Percentiles rank a stretch among this genome's conserved stretches.
Evolutionary conservation across 2,113 vertebrate species (phyloP).

Genomic region (Malurus alboscapulatus): DNA sequence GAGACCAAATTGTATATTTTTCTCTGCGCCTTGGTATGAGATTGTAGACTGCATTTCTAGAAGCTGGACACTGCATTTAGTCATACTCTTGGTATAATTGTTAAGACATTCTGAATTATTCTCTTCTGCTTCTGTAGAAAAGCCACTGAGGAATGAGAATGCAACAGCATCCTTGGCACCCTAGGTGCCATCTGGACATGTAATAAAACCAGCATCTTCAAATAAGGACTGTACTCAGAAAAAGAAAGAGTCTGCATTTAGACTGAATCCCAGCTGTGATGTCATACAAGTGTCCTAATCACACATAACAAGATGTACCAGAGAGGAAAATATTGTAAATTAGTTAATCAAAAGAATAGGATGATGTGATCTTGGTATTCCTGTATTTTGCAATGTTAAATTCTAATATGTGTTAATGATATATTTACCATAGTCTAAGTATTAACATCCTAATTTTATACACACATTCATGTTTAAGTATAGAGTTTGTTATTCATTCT

Average conservation of each 20-base stretch:
- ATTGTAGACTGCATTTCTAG: not conserved
- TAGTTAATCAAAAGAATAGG: not conserved
- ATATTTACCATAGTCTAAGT: not conserved
- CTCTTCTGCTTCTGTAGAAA: not conserved
- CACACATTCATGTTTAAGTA: not conserved
- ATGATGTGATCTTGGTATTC: not conserved
- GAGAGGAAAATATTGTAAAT: not conserved
- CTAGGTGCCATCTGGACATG: not conserved
- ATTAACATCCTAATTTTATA: not conserved
- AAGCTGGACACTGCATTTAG: not conserved
- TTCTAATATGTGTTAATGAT: not conserved
- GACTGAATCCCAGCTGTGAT: not conserved
- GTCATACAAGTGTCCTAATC: not conserved
- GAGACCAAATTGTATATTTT: not conserved
- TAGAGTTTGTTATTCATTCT: not conserved
- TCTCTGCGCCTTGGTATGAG: not conserved
- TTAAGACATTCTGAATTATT: not conserved
- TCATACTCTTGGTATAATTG: not conserved
- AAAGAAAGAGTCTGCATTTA: not conserved
- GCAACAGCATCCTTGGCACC: not conserved
- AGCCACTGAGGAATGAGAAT: not conserved
- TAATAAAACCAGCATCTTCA: not conserved
- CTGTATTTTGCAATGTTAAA: not conserved
- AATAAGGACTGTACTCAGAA: not conserved
- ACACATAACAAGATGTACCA: not conserved